Evolutionary conservation across 2,888 invertebrate genomes (phyloP), one percentile per base, ranked within the genome.

Genomic region (Acanthacorydalis orientalis): DNA sequence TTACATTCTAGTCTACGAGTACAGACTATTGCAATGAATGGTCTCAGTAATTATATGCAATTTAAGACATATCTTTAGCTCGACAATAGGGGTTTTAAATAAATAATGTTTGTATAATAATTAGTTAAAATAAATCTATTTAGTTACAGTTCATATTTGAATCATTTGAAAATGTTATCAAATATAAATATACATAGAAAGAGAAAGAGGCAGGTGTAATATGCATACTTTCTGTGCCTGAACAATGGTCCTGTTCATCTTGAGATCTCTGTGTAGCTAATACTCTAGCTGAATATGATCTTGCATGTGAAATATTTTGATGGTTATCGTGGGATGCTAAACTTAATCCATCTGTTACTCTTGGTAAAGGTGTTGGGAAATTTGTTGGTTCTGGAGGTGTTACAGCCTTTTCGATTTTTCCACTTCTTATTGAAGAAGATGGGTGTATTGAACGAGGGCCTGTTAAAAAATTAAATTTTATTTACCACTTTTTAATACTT

Each of bases 361-460:
- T 16, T 14, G 46, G 38, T 31, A 46, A 37, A 7, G 46, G 46
- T 23, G 46, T 46, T 15, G 15, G 15, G 46, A 46, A 46, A 32
- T 46, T 34, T 23, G 46, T 31, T 14, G 34, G 39, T 31, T 46
- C 57, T 9, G 60, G 60, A 0, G 65, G 64, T 4, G 64, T 61
- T 8, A 58, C 53, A 49, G 61, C 60, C 11, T 60, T 60, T 50
- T 64, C 63, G 23, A 56, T 55, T 52, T 65, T 64, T 43, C 62
- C 61, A 50, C 52, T 45, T 6, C 65, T 58, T 12, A 65, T 39
- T 23, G 64, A 50, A 1, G 64, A 61, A 11, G 65, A 64, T 38
- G 65, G 57, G 53, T 64, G 63, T 57, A 64, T 60, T 49, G 57
- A 62, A 35, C 65, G 61, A 2, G 65, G 64, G 59, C 66, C 65